Evolutionary conservation across 1,140 invertebrate genomes (phyloP), one percentile per base, ranked within the genome.

Genomic region (Lepidurus apus): DNA sequence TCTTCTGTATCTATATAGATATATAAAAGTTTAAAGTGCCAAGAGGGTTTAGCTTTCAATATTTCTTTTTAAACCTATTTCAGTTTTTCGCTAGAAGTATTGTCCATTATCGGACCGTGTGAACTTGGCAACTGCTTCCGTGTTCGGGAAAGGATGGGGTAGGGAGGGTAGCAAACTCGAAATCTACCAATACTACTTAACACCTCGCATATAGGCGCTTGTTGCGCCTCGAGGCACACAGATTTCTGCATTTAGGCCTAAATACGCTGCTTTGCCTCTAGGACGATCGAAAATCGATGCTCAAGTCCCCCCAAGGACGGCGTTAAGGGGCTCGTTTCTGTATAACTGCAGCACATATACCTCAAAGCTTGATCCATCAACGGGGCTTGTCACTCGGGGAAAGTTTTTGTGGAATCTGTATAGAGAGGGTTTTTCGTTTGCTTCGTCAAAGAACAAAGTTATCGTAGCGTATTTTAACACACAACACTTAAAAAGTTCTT

Each of bases 201-300:
- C 53, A 17, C 53, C 53, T 17, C 13, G 10, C 45, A 17, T 47
- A 17, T 65, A 65, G 53, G 53, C 53, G 53, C 53, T 65, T 65
- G 53, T 65, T 65, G 53, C 53, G 13, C 53, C 53, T 65, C 9
- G 17, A 65, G 53, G 53, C 53, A 17, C 53, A 65, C 53, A 65
- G 53, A 65, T 65, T 65, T 47, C 21, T 65, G 53, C n/a, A 65
- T 65, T 65, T 65, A 65, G 1, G 53, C 53, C 13, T 65, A 13
- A 11, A 21, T 17, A 65, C 17, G 21, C 53, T 65, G 17, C 45
- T 21, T 21, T n/a, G 17, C 21, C 53, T 9, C 1, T 65, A 7
- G 53, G 17, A 65, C 34, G 34, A 65, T 65, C 13, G 53, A 65
- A 65, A 65, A 65, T 65, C 53, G 53, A 65, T 65, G 53, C 53